Evolutionary conservation across 1,140 invertebrate species (phyloP).

Genomic region (Teleogryllus occipitalis): DNA sequence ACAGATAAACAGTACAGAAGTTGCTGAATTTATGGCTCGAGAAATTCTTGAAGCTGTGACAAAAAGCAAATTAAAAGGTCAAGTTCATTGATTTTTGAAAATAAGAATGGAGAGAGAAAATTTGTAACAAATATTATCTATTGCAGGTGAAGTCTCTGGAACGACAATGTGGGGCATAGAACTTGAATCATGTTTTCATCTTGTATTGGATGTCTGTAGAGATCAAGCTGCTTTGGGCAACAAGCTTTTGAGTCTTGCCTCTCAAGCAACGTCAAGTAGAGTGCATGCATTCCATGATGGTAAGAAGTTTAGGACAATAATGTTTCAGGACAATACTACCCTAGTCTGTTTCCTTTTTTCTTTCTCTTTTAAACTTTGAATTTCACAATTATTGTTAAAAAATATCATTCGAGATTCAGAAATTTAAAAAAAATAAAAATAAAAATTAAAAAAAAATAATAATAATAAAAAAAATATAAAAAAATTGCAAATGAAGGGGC

Average conservation of each 20-base stretch:
- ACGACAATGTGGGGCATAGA: conserved; percentile 42
- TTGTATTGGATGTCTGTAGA: conserved; percentile 36
- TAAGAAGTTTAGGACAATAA: background rate
- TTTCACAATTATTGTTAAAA: no score
- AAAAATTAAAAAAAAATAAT: no score
- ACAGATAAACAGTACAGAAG: conserved; percentile 35
- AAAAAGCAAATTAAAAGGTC: conserved; percentile 4
- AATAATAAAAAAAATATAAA: no score
- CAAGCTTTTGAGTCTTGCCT: conserved; percentile 12
- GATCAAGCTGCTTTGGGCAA: conserved; percentile 35
- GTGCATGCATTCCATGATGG: background rate
- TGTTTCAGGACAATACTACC: no score
- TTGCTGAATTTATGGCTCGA: conserved; percentile 38
- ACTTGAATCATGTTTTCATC: conserved; percentile 39
- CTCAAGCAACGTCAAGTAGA: background rate
- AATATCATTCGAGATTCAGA: no score
- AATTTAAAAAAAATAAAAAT: no score
- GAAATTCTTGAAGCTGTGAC: conserved; percentile 43
- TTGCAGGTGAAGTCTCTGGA: conserved; percentile 10
- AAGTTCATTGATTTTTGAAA: background rate
- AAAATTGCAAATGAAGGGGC: no score
- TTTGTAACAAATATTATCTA: background rate
- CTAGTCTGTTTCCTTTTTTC: background rate
- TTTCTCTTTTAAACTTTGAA: background rate
- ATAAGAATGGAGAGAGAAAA: background rate